Conservation (phyloP, 2,797 vertebrate species). For the Artibeus jamaicensis region DNA sequence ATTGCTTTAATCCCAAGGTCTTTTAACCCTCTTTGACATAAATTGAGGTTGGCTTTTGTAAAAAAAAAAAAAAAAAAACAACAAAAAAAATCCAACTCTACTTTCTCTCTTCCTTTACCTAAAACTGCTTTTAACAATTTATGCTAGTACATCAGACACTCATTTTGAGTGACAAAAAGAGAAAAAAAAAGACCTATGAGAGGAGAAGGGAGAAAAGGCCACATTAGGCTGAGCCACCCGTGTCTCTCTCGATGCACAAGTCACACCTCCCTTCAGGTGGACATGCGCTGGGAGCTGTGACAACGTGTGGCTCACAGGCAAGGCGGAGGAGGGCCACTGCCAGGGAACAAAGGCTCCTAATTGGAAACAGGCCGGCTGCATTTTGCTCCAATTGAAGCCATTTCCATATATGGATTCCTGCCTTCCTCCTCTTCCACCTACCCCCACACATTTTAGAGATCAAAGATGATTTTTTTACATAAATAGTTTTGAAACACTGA, state of each 20-base stretch:
- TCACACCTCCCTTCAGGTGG: slow-evolving; percentile 76
- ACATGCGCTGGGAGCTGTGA: slow-evolving; percentile 70
- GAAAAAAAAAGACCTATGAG: slow-evolving; percentile 84
- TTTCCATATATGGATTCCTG: slow-evolving; percentile 56
- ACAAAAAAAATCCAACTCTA: slow-evolving; percentile 85
- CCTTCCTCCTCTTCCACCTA: slow-evolving; percentile 50
- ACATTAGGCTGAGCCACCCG: slow-evolving; percentile 82
- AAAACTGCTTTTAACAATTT: slow-evolving; percentile 93
- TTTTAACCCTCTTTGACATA: slow-evolving; percentile 98
- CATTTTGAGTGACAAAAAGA: slow-evolving; percentile 90
- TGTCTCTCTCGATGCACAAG: slow-evolving; percentile 77
- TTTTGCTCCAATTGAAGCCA: slow-evolving; percentile 47
- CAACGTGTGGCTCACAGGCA: slow-evolving; percentile 64
- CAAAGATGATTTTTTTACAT: slow-evolving; percentile 71
- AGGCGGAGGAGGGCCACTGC: slow-evolving; percentile 57
- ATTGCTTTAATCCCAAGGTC: slow-evolving; percentile 98
- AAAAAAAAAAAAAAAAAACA: slow-evolving; percentile 81
- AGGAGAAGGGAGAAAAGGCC: slow-evolving; percentile 83
- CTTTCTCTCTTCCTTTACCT: slow-evolving; percentile 90
- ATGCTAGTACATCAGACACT: slow-evolving; percentile 87
- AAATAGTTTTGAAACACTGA: slow-evolving; percentile 53
- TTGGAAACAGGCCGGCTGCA: slow-evolving; percentile 31
- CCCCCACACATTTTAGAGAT: slow-evolving; percentile 62
- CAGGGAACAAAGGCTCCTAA: slow-evolving; percentile 66
- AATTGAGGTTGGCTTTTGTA: slow-evolving; percentile 98